Evolutionary conservation across 2,113 vertebrate species (phyloP), one percentile per base, ranked within the genome.

Genomic region (Lepidothrix coronata): DNA sequence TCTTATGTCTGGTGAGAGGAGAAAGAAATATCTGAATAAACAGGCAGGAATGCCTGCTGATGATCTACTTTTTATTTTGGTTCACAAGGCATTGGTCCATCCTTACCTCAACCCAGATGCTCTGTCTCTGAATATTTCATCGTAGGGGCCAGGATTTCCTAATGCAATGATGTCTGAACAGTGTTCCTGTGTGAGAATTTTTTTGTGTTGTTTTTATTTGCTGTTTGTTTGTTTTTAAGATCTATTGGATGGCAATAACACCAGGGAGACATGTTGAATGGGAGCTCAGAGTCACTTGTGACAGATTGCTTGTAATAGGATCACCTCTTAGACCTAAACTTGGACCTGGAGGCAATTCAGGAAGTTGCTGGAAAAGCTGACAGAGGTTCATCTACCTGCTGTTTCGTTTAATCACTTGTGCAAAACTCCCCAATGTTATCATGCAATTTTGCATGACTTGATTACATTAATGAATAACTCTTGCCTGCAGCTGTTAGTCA

Each of bases 111-210:
- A 46, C 28, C 1, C 33, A 63, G 46, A 62, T 67, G 33, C 43
- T 81, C 5, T 61, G 17, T 88, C 54, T 93, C 66, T 79, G 83
- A n/a, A 4, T 51, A 22, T 43, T 70, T 39, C 22, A 8, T 66
- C 10, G 6, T 15, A 57, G 43, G 5, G 1, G 4, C 48, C 81
- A 35, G 23, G 23, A 18, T 49, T 83, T 76, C 62, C 62, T 71
- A 62, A 49, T 7, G 14, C 2, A 16, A 8, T 1, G 2, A 10
- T 49, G 18, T 37, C 54, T 0, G 0, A 51, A 55, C 7, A 12
- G 7, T 19, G 28, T 35, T 77, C 8, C 37, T 46, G 8, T 44
- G 43, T 24, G 13, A 20, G 9, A 3, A 8, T 0, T 3, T 48
- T 51, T 27, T 2, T 2, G 11, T 3, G 12, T 65, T 46, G 3